Conservation (phyloP, 2,888 invertebrate species). For the Megamerina dolium region DNA sequence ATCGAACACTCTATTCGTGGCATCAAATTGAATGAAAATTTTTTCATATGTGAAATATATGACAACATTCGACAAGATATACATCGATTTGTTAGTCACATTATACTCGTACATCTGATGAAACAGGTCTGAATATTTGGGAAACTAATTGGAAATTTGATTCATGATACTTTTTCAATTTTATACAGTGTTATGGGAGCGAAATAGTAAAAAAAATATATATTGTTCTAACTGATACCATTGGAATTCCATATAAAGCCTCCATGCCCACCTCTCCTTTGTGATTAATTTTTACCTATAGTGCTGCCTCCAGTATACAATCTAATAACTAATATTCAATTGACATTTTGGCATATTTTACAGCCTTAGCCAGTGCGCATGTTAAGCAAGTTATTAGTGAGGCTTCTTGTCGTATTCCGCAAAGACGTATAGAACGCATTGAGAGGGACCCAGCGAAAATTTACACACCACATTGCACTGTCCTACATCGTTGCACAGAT, state of each 20-base stretch:
- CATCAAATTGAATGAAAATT: too few species aligned
- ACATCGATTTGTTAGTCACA: too few species aligned
- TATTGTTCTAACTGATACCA: neutral
- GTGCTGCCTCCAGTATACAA: neutral
- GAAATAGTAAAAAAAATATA: neutral
- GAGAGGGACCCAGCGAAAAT: conserved; percentile 57
- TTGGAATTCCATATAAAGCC: neutral
- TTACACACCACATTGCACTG: conserved; percentile 80
- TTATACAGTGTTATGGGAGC: too few species aligned
- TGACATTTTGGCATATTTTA: conserved; percentile 12
- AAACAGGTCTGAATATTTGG: too few species aligned
- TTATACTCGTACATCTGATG: too few species aligned
- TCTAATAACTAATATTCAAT: conserved; percentile 7
- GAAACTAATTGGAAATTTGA: too few species aligned
- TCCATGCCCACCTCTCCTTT: neutral
- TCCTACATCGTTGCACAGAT: conserved; percentile 78
- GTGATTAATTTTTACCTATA: neutral
- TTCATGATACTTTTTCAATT: too few species aligned
- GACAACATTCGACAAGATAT: too few species aligned
- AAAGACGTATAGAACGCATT: conserved; percentile 69
- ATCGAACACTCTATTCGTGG: too few species aligned
- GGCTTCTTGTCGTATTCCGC: conserved; percentile 53
- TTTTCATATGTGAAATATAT: too few species aligned
- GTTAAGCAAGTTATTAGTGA: conserved; percentile 34
- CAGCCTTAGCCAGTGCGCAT: conserved; percentile 42